Evolutionary conservation across 1,140 invertebrate species (phyloP).

Genomic region (Eciton burchellii): DNA sequence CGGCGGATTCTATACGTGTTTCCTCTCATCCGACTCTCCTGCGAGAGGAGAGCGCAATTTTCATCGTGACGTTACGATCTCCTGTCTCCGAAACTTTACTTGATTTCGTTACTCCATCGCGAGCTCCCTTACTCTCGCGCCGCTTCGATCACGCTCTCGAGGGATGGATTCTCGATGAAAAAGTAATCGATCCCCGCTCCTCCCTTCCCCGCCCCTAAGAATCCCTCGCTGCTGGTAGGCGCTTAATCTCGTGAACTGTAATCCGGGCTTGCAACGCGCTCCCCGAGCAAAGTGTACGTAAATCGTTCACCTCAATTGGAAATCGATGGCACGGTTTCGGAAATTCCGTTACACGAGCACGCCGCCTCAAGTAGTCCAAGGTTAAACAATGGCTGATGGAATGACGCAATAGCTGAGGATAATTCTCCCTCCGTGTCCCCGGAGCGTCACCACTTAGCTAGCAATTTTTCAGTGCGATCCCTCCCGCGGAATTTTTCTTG

Average conservation of each 20-base stretch:
- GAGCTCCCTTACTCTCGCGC: background rate
- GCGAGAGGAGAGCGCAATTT: no score
- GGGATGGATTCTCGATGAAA: constrained; percentile 32
- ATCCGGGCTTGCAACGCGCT: constrained; percentile 37
- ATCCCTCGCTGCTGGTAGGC: background rate
- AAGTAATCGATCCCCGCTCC: constrained; percentile 47
- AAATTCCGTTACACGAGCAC: constrained; percentile 51
- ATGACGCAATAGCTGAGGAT: background rate
- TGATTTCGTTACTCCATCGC: background rate
- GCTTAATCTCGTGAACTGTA: constrained; percentile 50
- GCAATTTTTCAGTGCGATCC: background rate
- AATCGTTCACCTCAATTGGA: constrained; percentile 54
- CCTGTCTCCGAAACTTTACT: no score
- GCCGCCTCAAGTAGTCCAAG: constrained; percentile 45
- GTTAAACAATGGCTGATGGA: constrained; percentile 42
- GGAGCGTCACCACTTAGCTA: background rate
- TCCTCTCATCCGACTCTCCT: no score
- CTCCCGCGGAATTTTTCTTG: background rate
- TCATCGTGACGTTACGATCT: no score
- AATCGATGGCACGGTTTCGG: constrained; percentile 50
- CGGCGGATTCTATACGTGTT: background rate
- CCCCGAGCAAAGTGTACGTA: constrained; percentile 24
- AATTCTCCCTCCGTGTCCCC: background rate
- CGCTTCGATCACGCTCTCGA: background rate
- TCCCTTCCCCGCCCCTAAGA: no score